phyloP scores from a whole-genome alignment of 1,140 invertebrate species.

The Nylanderia fulva region DNA sequence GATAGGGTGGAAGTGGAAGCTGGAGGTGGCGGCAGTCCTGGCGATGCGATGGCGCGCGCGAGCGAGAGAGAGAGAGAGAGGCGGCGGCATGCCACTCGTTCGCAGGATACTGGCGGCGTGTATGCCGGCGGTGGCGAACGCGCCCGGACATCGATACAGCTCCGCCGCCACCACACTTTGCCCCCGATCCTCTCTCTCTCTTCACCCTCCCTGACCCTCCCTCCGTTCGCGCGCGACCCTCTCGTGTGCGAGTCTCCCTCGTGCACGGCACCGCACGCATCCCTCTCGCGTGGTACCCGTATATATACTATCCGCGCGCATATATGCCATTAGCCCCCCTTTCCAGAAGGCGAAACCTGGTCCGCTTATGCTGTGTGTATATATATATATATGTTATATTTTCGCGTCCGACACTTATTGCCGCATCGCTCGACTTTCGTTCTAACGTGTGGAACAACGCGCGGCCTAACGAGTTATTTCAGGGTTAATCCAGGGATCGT shows the following conservation, averaged over 20 bases:
- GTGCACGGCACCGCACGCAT: constrained; percentile 50
- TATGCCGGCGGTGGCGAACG: constrained; percentile 71
- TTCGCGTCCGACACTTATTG: constrained; percentile 45
- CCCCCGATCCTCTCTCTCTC: constrained; percentile 52
- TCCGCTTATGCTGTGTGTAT: neutral
- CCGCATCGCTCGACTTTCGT: neutral
- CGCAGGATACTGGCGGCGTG: constrained; percentile 72
- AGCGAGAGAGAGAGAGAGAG: too few relatives aligned
- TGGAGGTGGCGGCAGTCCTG: constrained; percentile 8
- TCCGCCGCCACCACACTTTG: constrained; percentile 52
- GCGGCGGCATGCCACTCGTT: constrained; percentile 67
- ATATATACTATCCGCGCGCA: neutral
- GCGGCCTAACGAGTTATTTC: constrained; percentile 21
- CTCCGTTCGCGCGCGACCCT: constrained; percentile 61
- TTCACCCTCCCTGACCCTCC: constrained; percentile 40
- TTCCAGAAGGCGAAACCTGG: constrained; percentile 12
- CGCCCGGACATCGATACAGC: constrained; percentile 77
- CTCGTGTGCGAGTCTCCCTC: constrained; percentile 58
- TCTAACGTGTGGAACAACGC: neutral
- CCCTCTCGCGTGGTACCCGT: too few relatives aligned
- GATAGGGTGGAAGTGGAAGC: neutral
- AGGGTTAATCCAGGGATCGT: constrained; percentile 20
- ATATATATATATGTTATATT: too few relatives aligned
- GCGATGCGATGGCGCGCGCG: constrained; percentile 4
- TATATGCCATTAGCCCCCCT: constrained; percentile 53